Evolutionary conservation across 1,140 invertebrate species (phyloP).

Genomic region (Leptinotarsa undecemlineata): DNA sequence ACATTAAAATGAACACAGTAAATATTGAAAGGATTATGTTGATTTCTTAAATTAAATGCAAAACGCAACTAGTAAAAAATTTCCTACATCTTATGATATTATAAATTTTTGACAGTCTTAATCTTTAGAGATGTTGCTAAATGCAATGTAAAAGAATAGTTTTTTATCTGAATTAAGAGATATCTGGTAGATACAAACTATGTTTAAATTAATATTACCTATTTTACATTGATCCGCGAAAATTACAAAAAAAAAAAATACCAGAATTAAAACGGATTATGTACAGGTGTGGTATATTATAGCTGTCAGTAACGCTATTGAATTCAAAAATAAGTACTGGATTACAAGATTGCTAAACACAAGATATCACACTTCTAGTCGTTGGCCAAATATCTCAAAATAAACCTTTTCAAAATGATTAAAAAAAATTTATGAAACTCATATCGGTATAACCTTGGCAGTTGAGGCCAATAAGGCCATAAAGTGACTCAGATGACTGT

Average conservation of each 20-base stretch:
- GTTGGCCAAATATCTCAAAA: neutral
- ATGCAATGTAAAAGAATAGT: constrained; percentile 46
- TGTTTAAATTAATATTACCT: constrained; percentile 33
- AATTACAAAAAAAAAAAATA: neutral
- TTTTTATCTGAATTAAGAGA: constrained; percentile 35
- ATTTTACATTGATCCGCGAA: constrained; percentile 32
- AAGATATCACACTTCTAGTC: neutral
- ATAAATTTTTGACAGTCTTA: constrained; percentile 43
- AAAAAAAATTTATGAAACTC: too few relatives aligned
- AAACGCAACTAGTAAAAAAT: constrained; percentile 44
- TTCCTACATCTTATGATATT: constrained; percentile 42
- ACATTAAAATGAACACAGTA: constrained; percentile 29
- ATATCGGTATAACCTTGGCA: too few relatives aligned
- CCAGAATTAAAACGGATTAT: constrained; percentile 1
- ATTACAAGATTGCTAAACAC: neutral
- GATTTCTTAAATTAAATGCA: constrained; percentile 40
- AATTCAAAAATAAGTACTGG: constrained; percentile 26
- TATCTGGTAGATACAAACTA: constrained; percentile 39
- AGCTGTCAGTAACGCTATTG: neutral
- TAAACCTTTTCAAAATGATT: neutral
- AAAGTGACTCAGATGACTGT: too few relatives aligned
- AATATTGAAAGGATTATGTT: constrained; percentile 18
- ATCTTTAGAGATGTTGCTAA: constrained; percentile 42
- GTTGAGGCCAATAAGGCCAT: too few relatives aligned
- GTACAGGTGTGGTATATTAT: constrained; percentile 15